These are phyloP conservation scores for Harpegnathos saltator DNA, from an alignment of 1,140 invertebrate genomes.

Conservation along the genomic window DNA sequence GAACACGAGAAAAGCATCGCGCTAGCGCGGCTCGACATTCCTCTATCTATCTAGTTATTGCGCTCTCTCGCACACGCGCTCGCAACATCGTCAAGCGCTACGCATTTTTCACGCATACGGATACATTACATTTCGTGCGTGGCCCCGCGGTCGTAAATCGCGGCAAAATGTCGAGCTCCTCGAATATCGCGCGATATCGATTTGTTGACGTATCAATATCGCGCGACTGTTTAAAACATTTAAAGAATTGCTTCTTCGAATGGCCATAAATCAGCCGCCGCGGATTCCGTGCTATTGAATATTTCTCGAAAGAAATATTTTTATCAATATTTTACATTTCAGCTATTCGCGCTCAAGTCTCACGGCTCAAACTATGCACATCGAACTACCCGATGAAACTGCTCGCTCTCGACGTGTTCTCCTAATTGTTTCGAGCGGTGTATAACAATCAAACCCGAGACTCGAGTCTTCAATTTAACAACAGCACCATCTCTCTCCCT, in stretches of 20 bases:
- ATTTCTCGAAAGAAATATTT: no score
- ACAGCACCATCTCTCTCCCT: background rate
- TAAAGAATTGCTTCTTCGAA: no score
- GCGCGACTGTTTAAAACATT: background rate
- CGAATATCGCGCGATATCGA: background rate
- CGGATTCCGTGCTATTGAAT: no score
- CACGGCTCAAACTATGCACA: no score
- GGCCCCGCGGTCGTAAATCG: background rate
- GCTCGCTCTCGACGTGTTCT: no score
- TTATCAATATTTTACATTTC: no score
- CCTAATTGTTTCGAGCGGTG: no score
- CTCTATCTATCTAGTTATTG: constrained; percentile 38
- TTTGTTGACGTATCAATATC: constrained; percentile 22
- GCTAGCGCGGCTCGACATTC: no score
- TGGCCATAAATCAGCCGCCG: no score
- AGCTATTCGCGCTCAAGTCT: no score
- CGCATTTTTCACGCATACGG: background rate
- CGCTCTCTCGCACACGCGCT: background rate
- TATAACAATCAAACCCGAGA: background rate
- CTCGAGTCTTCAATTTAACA: constrained; percentile 6
- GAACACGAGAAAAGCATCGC: constrained; percentile 12
- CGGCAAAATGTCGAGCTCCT: background rate
- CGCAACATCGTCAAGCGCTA: background rate
- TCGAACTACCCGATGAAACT: no score
- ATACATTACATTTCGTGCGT: constrained; percentile 7